Evolutionary conservation across 2,797 vertebrate genomes (phyloP).

Genomic region (Loriculus beryllinus): DNA sequence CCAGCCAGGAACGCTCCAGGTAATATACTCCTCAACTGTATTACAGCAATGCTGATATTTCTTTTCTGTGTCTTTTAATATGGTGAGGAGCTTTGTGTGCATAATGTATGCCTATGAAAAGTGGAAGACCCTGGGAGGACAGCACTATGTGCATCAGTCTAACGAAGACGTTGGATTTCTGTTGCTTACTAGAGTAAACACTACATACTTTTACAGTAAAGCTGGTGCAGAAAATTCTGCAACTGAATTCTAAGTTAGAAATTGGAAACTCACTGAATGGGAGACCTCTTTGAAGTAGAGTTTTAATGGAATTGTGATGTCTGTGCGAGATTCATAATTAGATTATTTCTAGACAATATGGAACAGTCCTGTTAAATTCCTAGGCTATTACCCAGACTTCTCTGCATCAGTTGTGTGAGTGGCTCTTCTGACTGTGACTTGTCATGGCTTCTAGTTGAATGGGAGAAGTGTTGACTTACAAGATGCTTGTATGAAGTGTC

Average conservation of each 20-base stretch:
- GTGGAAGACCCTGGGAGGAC: not conserved
- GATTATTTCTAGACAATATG: not conserved
- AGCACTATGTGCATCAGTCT: not conserved
- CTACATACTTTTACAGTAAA: not conserved
- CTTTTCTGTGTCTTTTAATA: not conserved
- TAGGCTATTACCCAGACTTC: not conserved
- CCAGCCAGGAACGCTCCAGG: constrained; percentile 90
- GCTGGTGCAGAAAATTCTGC: not conserved
- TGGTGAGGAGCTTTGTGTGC: not conserved
- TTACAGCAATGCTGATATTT: not conserved
- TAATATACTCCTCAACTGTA: constrained; percentile 23
- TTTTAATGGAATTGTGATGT: not conserved
- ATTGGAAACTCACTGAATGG: not conserved
- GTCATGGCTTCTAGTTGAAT: not conserved
- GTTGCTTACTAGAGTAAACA: not conserved
- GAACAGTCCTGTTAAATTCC: not conserved
- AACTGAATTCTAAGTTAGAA: not conserved
- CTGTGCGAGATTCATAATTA: not conserved
- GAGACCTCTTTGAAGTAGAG: not conserved
- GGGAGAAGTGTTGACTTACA: not conserved
- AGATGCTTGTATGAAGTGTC: not conserved
- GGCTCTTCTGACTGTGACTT: not conserved
- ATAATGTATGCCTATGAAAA: not conserved
- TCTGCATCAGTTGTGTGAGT: not conserved
- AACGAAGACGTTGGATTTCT: not conserved